Base-by-base conservation (phyloP, 2,797 vertebrate species). In the Dallia pectoralis region DNA sequence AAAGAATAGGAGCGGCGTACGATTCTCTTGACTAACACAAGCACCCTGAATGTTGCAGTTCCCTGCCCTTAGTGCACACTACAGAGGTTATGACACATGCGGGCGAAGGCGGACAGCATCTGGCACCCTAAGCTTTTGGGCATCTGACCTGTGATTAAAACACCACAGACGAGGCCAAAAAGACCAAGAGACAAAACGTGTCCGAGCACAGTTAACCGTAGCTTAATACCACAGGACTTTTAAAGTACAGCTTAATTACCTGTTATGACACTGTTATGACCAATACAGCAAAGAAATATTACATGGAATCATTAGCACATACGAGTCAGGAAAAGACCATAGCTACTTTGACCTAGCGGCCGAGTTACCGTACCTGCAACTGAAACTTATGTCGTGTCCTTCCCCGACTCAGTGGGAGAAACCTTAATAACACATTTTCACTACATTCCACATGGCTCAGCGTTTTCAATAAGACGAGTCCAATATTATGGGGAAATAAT, bases 301-400 rank as follows among this genome's bases (percentile, higher is more conserved):
- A 83, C 78, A 81, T 82, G 82, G 86, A 83, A 87, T 86, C 78
- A 56, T 49, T 7, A 79, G 76, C 44, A 69, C 69, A 51, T 64
- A 67, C 68, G 79, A 70, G 71, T 69, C 77, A 76, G 72, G 68
- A 56, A 82, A 70, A 78, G 67, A 77, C 79, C 62, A 70, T 79
- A 76, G 71, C 48, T 30, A 29, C 5, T 63, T 68, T 73, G 69
- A 51, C 74, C 69, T 71, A n/a, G 51, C n/a, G 74, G 63, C 71
- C 82, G 68, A 79, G 73, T 74, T 44, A 49, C 69, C 36, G n/a
- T 15, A 30, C 22, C 61, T 4, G 36, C 14, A 9, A 25, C 33
- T 25, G 67, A n/a, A 68, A 73, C 47, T 53, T 19, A 44, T 27
- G 53, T 49, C 22, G 27, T 7, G 29, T 11, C 40, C 32, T 30